A percentile compares a stretch with the other conserved stretches of the same genome.
These are phyloP conservation scores for Bubo bubo DNA, from an alignment of 2,113 vertebrate genomes.

Conservation along the genomic window DNA sequence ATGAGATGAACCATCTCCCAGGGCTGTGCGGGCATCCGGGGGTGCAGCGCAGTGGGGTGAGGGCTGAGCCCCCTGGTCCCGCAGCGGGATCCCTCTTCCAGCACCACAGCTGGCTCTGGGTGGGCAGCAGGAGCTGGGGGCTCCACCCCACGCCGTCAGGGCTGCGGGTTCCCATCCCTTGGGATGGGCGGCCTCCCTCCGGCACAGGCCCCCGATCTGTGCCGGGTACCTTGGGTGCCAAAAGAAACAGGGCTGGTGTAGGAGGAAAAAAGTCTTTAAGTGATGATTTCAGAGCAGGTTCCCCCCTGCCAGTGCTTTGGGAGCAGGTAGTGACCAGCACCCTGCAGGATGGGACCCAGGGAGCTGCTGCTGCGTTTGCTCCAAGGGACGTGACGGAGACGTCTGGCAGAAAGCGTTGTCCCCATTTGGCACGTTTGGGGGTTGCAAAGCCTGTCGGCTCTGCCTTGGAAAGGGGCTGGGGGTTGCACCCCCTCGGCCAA, in stretches of 20 bases:
- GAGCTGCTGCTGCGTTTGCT: not conserved
- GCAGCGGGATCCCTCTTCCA: not conserved
- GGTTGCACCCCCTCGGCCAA: not conserved
- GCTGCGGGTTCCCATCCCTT: not conserved
- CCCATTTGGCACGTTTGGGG: rapidly evolving
- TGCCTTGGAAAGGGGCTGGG: not conserved
- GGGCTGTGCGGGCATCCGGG: not conserved
- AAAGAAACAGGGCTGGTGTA: not conserved
- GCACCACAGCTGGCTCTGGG: rapidly evolving
- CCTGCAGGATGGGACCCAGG: rapidly evolving
- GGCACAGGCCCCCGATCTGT: too few relatives aligned
- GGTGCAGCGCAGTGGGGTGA: too few relatives aligned
- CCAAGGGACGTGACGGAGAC: rapidly evolving
- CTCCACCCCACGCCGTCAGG: rapidly evolving
- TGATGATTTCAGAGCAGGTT: not conserved
- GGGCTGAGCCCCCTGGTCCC: not conserved
- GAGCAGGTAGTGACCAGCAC: not conserved
- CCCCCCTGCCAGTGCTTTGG: rapidly evolving
- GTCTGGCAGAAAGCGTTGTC: rapidly evolving
- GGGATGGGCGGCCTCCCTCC: not conserved
- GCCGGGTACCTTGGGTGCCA: too few relatives aligned
- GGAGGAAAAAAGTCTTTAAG: not conserved
- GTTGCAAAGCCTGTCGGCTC: rapidly evolving
- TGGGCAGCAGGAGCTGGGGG: not conserved
- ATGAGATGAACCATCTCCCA: not conserved